Evolutionary conservation across 2,888 invertebrate species (phyloP).

Genomic region (Dyspetes luteomarginatus): DNA sequence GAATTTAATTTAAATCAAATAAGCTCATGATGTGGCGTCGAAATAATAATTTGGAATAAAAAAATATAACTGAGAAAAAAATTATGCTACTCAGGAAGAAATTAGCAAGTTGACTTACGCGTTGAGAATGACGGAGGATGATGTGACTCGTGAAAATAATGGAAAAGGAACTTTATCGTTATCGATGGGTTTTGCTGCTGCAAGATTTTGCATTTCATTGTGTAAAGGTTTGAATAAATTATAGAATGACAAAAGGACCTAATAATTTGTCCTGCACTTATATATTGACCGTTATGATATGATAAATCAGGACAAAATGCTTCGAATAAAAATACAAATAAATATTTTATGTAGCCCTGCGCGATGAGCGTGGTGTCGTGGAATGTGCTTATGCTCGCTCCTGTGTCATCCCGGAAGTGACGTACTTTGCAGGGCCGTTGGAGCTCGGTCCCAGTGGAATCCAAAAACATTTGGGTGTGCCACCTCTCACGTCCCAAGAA

Average conservation of each 20-base stretch:
- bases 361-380: constrained; percentile 70
- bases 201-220: constrained; percentile 86
- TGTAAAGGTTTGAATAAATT: constrained; percentile 82
- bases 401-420: constrained; percentile 74
- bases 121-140: constrained; percentile 86
- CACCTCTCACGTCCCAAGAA: constrained; percentile 73
- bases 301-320: no score
- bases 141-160: constrained; percentile 86
- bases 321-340: not conserved
- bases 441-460: constrained; percentile 77
- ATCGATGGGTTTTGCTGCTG: constrained; percentile 87
- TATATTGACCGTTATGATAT: no score
- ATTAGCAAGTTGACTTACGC: constrained; percentile 69
- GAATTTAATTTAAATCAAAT: no score
- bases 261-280: no score
- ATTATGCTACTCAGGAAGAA: constrained; percentile 83
- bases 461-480: constrained; percentile 76
- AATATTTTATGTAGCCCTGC: constrained; percentile 69
- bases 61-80: no score
- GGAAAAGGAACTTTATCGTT: constrained; percentile 86
- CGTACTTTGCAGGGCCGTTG: constrained; percentile 76
- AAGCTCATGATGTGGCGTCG: no score
- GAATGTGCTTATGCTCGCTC: constrained; percentile 78
- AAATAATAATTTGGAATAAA: no score
- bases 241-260: no score